Evolutionary conservation across 1,140 invertebrate genomes (phyloP), one percentile per base, ranked within the genome.

Genomic region (Pseudobourletiella spinata): DNA sequence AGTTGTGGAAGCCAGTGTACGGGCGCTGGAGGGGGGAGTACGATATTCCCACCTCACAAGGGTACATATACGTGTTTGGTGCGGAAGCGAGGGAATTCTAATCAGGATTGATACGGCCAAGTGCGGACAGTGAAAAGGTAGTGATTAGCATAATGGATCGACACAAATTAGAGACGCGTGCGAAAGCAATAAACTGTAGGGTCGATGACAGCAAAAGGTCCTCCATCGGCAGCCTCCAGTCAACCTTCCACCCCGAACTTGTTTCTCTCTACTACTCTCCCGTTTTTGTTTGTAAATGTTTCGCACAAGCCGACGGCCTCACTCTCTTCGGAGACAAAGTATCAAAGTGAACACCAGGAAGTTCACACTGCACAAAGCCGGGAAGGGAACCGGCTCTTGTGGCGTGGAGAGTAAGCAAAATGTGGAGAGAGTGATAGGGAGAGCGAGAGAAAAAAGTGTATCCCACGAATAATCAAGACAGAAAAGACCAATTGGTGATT

Each of bases 121-220:
- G 48, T 51, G 48, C 22, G 55, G 32, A 48, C 18, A 48, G 44
- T 11, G 44, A 64, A 61, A 63, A 67, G 59, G 62, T 63, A 35
- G 48, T 28, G 59, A 68, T 68, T 68, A 65, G 51, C 67, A 68
- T 68, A 68, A 68, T 68, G 67, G 60, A 65, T 68, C 63, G 67
- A 44, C 58, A 61, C 63, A 65, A 68, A 68, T 68, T 68, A 59
- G 56, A 56, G 59, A 61, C 63, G 61, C 67, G 63, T 68, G 67
- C 35, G 14, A 22, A 39, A 52, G 52, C 48, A 25, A 25, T 51
- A 51, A 11, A 29, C 22, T 39, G 46, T 60, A 30, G 63, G 59
- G 57, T 57, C 58, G 58, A 60, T 60, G 63, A 60, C 63, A 60
- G 63, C 3, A 59, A 46, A 59, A 39, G 32, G 32, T 39, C 32